Evolutionary conservation across 2,113 vertebrate genomes (phyloP).

Genomic region (Calonectris borealis): DNA sequence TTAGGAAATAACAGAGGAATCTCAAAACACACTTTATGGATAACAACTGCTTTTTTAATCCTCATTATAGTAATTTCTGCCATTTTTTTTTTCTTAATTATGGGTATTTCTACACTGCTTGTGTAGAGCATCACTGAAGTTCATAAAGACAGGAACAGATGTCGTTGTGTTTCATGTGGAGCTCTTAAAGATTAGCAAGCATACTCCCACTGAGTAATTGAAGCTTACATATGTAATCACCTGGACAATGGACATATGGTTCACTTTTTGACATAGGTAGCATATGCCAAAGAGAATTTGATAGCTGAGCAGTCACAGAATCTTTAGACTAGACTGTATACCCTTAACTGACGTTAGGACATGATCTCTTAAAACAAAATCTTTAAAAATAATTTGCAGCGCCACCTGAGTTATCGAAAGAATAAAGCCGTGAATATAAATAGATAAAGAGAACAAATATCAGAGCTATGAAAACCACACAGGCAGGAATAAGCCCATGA

Average conservation of each 20-base stretch:
- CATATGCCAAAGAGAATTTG: background rate
- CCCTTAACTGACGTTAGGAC: background rate
- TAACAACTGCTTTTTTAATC: background rate
- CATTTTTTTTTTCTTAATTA: background rate
- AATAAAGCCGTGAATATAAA: background rate
- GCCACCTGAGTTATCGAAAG: background rate
- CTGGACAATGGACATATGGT: background rate
- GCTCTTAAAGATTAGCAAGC: background rate
- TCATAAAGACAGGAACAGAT: background rate
- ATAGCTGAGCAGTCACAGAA: background rate
- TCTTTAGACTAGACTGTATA: background rate
- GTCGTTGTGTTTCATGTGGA: background rate
- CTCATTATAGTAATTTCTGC: background rate
- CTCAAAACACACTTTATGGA: background rate
- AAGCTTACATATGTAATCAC: background rate
- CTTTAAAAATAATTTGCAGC: background rate
- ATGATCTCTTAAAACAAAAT: background rate
- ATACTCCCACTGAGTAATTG: background rate
- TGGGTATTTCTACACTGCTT: background rate
- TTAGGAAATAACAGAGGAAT: background rate
- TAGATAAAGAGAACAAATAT: background rate
- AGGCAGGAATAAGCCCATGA: background rate
- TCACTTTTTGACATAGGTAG: background rate
- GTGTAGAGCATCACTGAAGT: background rate
- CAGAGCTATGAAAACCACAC: background rate